phyloP scores from a whole-genome alignment of 2,113 vertebrate species.

The Oreochromis niloticus region DNA sequence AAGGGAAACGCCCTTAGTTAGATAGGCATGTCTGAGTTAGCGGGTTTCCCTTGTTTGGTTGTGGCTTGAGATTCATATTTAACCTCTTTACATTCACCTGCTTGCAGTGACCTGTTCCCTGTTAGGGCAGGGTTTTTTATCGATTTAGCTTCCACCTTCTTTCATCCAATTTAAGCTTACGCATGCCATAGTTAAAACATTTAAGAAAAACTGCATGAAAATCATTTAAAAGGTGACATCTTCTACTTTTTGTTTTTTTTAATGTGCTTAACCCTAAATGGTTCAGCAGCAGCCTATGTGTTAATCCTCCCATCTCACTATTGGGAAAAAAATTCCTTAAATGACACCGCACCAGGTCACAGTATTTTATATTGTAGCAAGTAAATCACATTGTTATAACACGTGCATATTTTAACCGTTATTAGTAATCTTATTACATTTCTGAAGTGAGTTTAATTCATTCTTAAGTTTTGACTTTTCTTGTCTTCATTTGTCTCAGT shows the following conservation, averaged over 20 bases:
- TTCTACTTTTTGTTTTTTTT: background rate
- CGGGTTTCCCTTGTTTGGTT: background rate
- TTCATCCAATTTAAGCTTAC: fast-evolving
- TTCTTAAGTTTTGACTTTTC: background rate
- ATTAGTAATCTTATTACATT: background rate
- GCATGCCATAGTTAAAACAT: fast-evolving
- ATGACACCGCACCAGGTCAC: background rate
- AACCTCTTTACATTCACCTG: background rate
- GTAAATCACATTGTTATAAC: background rate
- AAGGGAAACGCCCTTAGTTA: background rate
- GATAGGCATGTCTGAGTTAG: background rate
- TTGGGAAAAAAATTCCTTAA: background rate
- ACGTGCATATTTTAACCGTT: background rate
- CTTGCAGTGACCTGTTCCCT: background rate
- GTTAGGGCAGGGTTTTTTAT: background rate
- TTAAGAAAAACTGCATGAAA: background rate
- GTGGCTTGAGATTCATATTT: background rate
- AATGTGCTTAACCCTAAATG: background rate
- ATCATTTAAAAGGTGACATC: background rate
- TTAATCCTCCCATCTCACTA: background rate
- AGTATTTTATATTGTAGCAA: background rate
- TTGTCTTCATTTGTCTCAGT: background rate
- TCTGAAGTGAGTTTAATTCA: background rate
- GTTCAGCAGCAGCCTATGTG: background rate
- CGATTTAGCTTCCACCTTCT: background rate